These are phyloP conservation scores for Astreopora myriophthalma DNA, from an alignment of 64 coral and sea anemone species.

Conservation along the genomic window DNA sequence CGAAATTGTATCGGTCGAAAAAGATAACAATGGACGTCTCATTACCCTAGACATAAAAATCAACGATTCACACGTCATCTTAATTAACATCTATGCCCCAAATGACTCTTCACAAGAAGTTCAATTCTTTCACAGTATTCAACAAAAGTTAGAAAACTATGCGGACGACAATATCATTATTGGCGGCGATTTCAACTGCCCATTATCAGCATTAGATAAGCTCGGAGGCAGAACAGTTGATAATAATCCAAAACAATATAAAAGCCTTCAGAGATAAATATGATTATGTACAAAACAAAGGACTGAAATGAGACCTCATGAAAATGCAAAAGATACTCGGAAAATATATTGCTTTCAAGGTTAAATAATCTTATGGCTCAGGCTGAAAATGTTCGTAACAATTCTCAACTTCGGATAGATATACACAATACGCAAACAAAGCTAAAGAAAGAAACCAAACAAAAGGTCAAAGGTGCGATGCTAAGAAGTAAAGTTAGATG, in stretches of 20 bases:
- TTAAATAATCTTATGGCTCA: conserved; percentile 9
- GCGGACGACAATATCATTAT: background rate
- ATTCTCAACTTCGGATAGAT: background rate
- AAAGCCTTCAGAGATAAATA: background rate
- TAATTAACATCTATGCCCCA: background rate
- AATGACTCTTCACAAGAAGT: background rate
- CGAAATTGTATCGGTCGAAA: background rate
- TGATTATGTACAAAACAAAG: background rate
- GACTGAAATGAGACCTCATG: conserved; percentile 22
- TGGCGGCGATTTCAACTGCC: conserved; percentile 11
- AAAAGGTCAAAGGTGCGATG: background rate
- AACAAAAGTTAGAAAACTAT: background rate
- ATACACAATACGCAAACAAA: background rate
- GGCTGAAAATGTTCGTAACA: background rate
- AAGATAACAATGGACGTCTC: background rate
- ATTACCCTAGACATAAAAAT: conserved; percentile 2
- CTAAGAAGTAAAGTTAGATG: background rate
- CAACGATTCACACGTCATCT: background rate
- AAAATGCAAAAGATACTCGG: background rate
- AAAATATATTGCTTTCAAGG: background rate
- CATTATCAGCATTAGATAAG: background rate
- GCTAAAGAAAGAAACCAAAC: background rate
- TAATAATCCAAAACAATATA: background rate
- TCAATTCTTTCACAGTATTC: background rate
- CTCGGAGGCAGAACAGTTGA: background rate